These are phyloP conservation scores for Pachydiplax longipennis DNA, from an alignment of 2,888 invertebrate genomes.

Conservation along the genomic window DNA sequence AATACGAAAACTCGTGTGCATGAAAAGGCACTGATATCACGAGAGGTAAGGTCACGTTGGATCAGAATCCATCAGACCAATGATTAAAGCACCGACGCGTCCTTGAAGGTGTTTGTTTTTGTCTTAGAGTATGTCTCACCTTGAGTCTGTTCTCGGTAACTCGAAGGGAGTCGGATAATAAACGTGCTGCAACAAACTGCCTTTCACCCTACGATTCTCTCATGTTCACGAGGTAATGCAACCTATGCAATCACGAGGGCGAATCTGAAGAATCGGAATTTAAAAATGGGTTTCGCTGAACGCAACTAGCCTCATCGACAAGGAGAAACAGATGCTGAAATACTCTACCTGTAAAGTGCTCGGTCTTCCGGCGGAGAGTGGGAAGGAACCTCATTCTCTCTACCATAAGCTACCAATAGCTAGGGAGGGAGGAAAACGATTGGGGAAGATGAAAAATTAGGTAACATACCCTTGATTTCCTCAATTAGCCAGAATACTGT, in stretches of 20 bases:
- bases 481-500: no score
- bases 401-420: no score
- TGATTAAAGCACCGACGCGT: background rate
- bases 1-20: no score
- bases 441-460: no score
- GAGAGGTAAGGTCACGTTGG: background rate
- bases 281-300: no score
- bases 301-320: no score
- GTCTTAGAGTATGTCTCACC: background rate
- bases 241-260: background rate
- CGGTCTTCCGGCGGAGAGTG: no score
- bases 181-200: background rate
- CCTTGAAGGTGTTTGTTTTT: background rate
- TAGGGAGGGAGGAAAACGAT: no score
- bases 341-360: no score
- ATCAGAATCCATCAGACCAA: background rate
- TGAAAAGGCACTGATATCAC: background rate
- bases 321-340: no score
- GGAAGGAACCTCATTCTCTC: no score
- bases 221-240: background rate
- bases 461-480: no score
- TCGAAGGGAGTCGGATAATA: background rate
- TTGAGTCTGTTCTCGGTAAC: background rate
- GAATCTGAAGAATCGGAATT: background rate
- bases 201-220: background rate